Conservation (phyloP, 2,113 vertebrate genomes). For the Hypanus sabinus region DNA sequence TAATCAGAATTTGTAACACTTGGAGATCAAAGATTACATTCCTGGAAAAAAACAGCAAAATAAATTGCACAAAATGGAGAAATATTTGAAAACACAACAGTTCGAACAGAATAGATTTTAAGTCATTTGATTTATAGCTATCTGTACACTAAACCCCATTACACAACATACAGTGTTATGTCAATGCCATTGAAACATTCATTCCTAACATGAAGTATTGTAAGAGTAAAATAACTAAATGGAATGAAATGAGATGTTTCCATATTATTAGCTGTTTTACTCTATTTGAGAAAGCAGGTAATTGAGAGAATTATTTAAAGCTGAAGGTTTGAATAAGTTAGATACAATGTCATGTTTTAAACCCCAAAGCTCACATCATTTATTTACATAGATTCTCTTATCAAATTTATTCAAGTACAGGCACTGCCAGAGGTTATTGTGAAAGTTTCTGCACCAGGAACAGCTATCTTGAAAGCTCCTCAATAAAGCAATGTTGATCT, state of each 20-base stretch:
- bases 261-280: not conserved
- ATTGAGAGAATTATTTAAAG: not conserved
- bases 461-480: not conserved
- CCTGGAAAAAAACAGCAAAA: not conserved
- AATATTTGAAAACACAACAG: not conserved
- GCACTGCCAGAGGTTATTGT: not conserved
- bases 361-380: not conserved
- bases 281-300: not conserved
- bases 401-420: not conserved
- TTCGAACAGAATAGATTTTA: not conserved
- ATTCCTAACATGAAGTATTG: not conserved
- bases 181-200: not conserved
- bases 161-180: not conserved
- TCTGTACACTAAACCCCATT: not conserved
- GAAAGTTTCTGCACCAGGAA: not conserved
- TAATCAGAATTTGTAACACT: not conserved
- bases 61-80: not conserved
- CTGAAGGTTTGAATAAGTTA: not conserved
- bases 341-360: not conserved
- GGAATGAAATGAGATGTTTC: not conserved
- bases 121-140: not conserved
- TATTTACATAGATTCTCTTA: not conserved
- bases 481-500: not conserved
- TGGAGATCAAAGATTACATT: not conserved
- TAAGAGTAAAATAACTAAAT: not conserved